Base-by-base conservation (phyloP, 2,797 vertebrate species). In the Ctenochaetus hawaiiensis region DNA sequence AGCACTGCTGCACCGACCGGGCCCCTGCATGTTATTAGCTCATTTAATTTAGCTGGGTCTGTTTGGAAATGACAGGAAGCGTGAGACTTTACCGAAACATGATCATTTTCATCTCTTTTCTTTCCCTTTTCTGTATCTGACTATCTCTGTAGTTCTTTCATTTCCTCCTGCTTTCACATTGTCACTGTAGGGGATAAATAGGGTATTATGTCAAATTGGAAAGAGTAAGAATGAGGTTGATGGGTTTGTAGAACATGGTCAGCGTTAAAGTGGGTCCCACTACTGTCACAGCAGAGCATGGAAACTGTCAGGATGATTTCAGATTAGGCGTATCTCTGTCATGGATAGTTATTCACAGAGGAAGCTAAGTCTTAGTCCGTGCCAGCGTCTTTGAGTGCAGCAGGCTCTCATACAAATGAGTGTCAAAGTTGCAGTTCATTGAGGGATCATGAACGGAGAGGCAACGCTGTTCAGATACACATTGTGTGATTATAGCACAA, bases 341-440 rank as follows among this genome's bases (percentile, higher is more conserved):
- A 26, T 39, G 39, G 70, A 51, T 72, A 26, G 63, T 71, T 67
- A 75, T 71, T 85, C 63, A 78, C 22, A 14, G n/a, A 52, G 26
- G 54, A 53, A 43, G 56, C 54, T 22, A 2, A 44, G 52, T 67
- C 80, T 77, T 34, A 60, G 74, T 62, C 20, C 14, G 58, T 56
- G 69, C 54, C 63, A 20, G 64, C 37, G 3, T 69, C 59, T 78
- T 23, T 48, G 68, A 75, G 47, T 54, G 68, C 66, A 57, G 62
- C 11, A 7, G 53, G 67, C 76, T 54, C 63, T 75, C 53, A 61
- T 43, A 62, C 70, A 57, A 70, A 75, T 53, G 67, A 86, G 45
- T 39, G 67, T 79, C 75, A 64, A 76, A 79, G 83, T 67, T 77
- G 56, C 57, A 66, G 77, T 72, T 78, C 67, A 85, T 85, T 78